Conservation (phyloP, 2,113 vertebrate genomes). For the Albula goreensis region DNA sequence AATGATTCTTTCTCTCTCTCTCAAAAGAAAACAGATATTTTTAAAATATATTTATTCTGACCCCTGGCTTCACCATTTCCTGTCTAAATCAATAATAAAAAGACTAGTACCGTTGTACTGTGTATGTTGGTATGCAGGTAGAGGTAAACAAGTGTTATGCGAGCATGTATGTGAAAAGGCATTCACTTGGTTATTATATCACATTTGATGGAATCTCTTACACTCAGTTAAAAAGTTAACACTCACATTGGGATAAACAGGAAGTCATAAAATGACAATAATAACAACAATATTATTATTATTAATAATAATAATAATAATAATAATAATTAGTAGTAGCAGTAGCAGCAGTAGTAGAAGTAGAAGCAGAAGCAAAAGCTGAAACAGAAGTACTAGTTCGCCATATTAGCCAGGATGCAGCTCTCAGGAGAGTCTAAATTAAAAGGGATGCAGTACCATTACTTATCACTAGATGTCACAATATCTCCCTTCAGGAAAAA, state of each 20-base stretch:
- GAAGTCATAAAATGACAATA: not conserved
- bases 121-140: too few relatives aligned
- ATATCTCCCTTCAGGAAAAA: slow-evolving; percentile 31
- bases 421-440: not conserved
- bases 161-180: not conserved
- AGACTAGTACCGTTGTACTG: too few relatives aligned
- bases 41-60: too few relatives aligned
- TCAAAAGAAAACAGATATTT: too few relatives aligned
- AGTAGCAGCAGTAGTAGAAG: not conserved
- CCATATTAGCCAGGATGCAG: not conserved
- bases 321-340: too few relatives aligned
- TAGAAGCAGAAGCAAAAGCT: not conserved
- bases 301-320: too few relatives aligned
- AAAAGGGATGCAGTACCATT: slow-evolving; percentile 1
- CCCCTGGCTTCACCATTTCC: too few relatives aligned
- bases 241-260: too few relatives aligned
- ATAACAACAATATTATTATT: not conserved
- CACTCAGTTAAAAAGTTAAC: not conserved
- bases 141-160: too few relatives aligned
- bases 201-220: not conserved
- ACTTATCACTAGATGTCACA: slow-evolving; percentile 52
- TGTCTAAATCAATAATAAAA: too few relatives aligned
- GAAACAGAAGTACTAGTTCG: not conserved
- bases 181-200: not conserved
- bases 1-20: too few relatives aligned